Conservation (phyloP, 2,113 vertebrate species). For the Mystacornis crossleyi region DNA sequence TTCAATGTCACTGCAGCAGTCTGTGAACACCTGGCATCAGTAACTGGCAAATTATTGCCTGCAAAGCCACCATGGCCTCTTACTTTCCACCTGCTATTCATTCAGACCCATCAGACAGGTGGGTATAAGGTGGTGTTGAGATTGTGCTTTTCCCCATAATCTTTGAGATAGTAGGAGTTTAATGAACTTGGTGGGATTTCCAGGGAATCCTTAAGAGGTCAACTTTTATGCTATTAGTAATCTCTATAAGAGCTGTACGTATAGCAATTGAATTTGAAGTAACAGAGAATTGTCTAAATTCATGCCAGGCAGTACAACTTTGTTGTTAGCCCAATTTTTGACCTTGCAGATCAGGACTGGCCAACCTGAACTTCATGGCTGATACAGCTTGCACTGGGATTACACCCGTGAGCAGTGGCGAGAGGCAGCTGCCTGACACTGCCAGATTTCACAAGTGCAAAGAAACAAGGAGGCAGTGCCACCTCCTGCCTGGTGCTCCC, state of each 20-base stretch:
- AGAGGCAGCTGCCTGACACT: not conserved
- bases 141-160: not conserved
- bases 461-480: not conserved
- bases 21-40: not conserved
- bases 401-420: accelerated
- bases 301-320: not conserved
- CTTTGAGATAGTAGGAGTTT: not conserved
- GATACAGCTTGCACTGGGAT: not conserved
- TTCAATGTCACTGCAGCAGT: not conserved
- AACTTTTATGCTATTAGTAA: not conserved
- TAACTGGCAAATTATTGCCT: not conserved
- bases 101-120: not conserved
- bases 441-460: not conserved
- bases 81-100: not conserved
- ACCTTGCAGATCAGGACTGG: not conserved
- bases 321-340: not conserved
- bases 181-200: not conserved
- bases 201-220: not conserved
- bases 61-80: not conserved
- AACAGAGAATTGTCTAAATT: not conserved
- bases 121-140: not conserved
- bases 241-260: not conserved
- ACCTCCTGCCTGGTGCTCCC: not conserved
- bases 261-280: not conserved
- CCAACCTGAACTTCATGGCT: not conserved